phyloP scores from a whole-genome alignment of 1,140 invertebrate species.

The Stegodyphus mimosarum region DNA sequence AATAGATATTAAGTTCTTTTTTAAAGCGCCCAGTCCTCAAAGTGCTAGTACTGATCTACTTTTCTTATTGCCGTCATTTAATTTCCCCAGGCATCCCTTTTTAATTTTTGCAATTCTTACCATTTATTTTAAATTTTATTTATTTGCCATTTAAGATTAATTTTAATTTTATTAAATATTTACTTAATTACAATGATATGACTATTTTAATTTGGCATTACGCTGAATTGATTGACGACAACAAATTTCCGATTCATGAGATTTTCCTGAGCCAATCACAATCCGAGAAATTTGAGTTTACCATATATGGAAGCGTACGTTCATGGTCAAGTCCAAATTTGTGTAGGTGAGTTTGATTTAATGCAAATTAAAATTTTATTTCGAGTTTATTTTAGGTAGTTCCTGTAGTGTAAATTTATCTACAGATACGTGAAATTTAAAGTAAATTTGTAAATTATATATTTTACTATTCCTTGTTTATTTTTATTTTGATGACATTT shows the following conservation, averaged over 20 bases:
- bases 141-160: background rate
- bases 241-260: background rate
- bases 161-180: background rate
- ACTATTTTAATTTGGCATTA: background rate
- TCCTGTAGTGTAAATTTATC: background rate
- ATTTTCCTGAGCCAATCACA: slow-evolving; percentile 41
- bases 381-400: background rate
- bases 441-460: background rate
- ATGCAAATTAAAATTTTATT: background rate
- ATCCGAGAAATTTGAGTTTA: slow-evolving; percentile 21
- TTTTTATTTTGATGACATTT: background rate
- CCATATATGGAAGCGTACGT: slow-evolving; percentile 49
- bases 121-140: background rate
- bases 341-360: background rate
- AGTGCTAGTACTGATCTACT: too few species aligned
- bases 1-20: too few species aligned
- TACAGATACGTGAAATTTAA: background rate
- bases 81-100: background rate
- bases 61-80: background rate
- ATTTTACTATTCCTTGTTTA: background rate
- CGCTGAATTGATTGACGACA: background rate
- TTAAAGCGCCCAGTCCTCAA: too few species aligned
- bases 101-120: background rate
- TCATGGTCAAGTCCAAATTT: slow-evolving; percentile 30
- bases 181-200: background rate